A percentile compares a stretch with the other conserved stretches of the same genome.
phyloP scores from a whole-genome alignment of 2,797 vertebrate genomes.

The Fistularia tabacaria region DNA sequence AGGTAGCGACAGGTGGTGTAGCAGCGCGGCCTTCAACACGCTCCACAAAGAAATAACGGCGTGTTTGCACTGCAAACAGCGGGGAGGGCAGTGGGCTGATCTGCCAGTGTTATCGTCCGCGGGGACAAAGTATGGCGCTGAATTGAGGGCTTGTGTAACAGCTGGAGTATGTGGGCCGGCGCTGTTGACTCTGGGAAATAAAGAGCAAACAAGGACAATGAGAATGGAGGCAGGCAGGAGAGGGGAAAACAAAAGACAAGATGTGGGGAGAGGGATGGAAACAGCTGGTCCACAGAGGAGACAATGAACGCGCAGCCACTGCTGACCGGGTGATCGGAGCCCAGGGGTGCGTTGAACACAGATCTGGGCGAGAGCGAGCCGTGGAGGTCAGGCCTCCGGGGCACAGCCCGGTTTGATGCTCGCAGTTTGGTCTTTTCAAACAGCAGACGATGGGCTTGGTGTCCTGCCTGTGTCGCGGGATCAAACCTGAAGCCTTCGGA shows the following conservation, averaged over 20 bases:
- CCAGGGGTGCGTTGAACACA: slow-evolving; percentile 42
- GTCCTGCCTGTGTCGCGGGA: slow-evolving; percentile 18
- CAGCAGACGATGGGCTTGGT: background rate
- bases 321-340: slow-evolving; percentile 45
- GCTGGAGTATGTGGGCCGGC: slow-evolving; percentile 54
- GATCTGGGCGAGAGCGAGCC: slow-evolving; percentile 3
- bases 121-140: slow-evolving; percentile 24
- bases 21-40: slow-evolving; percentile 31
- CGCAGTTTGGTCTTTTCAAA: too few relatives aligned
- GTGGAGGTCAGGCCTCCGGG: background rate
- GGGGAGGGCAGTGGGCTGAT: slow-evolving; percentile 47
- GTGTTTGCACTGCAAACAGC: slow-evolving; percentile 62
- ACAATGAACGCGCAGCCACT: slow-evolving; percentile 55
- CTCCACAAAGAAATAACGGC: slow-evolving; percentile 32
- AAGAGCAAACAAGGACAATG: slow-evolving; percentile 62
- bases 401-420: too few relatives aligned
- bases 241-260: slow-evolving; percentile 28
- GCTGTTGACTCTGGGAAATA: slow-evolving; percentile 63
- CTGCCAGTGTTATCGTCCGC: slow-evolving; percentile 43
- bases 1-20: slow-evolving; percentile 36
- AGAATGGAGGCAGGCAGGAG: slow-evolving; percentile 36
- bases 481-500: slow-evolving; percentile 10
- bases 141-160: slow-evolving; percentile 53
- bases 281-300: slow-evolving; percentile 61
- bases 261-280: slow-evolving; percentile 34